phyloP scores from a whole-genome alignment of 2,797 vertebrate species.

The Numenius phaeopus region DNA sequence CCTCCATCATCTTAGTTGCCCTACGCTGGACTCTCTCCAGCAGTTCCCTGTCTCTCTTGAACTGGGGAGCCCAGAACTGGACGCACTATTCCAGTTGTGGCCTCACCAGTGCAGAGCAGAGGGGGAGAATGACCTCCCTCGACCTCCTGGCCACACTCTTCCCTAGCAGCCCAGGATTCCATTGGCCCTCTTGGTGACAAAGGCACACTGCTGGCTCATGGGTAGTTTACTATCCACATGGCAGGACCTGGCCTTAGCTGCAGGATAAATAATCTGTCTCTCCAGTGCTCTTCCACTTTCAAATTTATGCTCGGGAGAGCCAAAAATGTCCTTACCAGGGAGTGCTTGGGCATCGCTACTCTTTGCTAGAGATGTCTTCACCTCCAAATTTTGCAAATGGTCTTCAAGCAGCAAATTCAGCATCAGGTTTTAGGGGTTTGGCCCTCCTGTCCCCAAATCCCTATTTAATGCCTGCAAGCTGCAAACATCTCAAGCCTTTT shows the following conservation, averaged over 20 bases:
- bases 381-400: not conserved
- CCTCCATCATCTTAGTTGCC: no score
- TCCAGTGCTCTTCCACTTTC: not conserved
- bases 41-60: no score
- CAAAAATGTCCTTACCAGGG: not conserved
- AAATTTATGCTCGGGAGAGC: not conserved
- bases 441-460: not conserved
- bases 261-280: not conserved
- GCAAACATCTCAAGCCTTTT: not conserved
- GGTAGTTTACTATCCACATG: rapidly evolving
- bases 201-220: no score
- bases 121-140: no score
- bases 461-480: not conserved
- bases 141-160: no score
- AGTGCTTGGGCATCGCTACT: not conserved
- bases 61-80: no score
- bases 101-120: no score
- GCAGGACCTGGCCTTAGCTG: not conserved
- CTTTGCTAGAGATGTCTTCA: not conserved
- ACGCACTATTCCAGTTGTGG: no score
- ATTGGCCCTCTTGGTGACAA: no score
- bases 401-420: not conserved
- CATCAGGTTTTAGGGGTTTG: not conserved
- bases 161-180: no score
- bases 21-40: no score